Base-by-base conservation (phyloP, 2,888 invertebrate species). In the Anticlea derivata region DNA sequence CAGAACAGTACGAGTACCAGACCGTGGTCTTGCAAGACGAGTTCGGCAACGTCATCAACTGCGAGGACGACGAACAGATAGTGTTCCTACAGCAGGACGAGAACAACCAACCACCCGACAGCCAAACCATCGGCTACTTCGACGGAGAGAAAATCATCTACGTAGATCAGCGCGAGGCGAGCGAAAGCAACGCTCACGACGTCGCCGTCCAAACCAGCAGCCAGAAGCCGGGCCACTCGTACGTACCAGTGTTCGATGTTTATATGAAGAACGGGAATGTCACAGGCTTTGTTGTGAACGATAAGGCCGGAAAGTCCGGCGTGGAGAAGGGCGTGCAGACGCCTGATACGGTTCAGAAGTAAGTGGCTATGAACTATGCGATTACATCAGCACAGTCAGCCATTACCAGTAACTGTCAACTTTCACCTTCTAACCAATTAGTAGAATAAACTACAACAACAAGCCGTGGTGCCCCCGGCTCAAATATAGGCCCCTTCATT, bases 181-280 rank as follows among this genome's bases (percentile, higher is more conserved):
- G 13, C 12, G 60, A 55, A 3, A 53, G 53, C 2, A 47, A 13
- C 7, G 50, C 31, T 0, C 53, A 61, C 46, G 62, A 71, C 8
- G 61, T 63, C 11, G 63, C 34, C 0, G 60, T 65, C 0, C 70
- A 70, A 44, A 65, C 69, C 7, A 61, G 49, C 50, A 50, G 20
- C 35, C 34, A 49, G 26, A 58, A 62, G 12, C 55, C 59, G 5
- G 58, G 59, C n/a, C 65, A 66, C 27, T 62, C 70, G n/a, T 53
- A 65, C 7, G 34, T 70, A 38, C 75, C 73, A 7, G 67, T 71
- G 30, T 75, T 75, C 38, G 73, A 75, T 58, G 67, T 74, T 26
- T 64, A 65, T 55, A 71, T 74, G 74, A 74, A 72, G 50, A 67
- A 72, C 45, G 75, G 75, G 4, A 71, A 73, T 61, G 70, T 73